Evolutionary conservation across 2,113 vertebrate genomes (phyloP), one percentile per base, ranked within the genome.

Genomic region (Odontesthes bonariensis): DNA sequence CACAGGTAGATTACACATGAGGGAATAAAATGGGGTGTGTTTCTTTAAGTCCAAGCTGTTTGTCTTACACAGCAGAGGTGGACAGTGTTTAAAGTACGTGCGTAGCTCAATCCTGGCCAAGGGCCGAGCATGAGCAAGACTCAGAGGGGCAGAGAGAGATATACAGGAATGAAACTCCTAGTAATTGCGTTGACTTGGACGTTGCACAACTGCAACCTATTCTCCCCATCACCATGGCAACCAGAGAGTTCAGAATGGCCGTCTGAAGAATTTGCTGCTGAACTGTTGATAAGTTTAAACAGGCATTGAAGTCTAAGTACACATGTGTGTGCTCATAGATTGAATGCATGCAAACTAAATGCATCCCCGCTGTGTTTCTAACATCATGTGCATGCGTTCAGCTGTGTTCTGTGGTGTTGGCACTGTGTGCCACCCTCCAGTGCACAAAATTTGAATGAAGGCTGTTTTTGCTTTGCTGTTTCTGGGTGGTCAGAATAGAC

Each of bases 191-290:
- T 71, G 73, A 73, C 61, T 68, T 75, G 84, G 72, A 88, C 56
- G 35, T 75, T 85, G 75, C 70, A 87, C 82, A 81, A 83, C 84
- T 79, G 84, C 82, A 82, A 84, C 77, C 79, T 70, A 71, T 77
- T 89, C 62, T 83, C 65, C 77, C 76, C 59, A 38, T 91, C 75
- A 33, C 87, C 88, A 89, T 90, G 23, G 89, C 81, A 89, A 93
- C 91, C 54, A 49, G 40, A 53, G 81, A 63, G 63, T 80, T 85
- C 77, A 55, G 38, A 69, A 47, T 42, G 35, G 65, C 75, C 58
- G 66, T 73, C 44, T 77, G 47, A 68, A 46, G 52, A 75, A 73
- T 62, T 73, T 40, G 64, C 62, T 68, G 58, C 16, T 78, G 71
- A 73, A 72, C 69, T 75, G 40, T 11, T 22, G 22, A 69, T 72